Base-by-base conservation (phyloP, 37 sponge, comb jelly and placozoan genomes). In the Aplysina aerophoba region DNA sequence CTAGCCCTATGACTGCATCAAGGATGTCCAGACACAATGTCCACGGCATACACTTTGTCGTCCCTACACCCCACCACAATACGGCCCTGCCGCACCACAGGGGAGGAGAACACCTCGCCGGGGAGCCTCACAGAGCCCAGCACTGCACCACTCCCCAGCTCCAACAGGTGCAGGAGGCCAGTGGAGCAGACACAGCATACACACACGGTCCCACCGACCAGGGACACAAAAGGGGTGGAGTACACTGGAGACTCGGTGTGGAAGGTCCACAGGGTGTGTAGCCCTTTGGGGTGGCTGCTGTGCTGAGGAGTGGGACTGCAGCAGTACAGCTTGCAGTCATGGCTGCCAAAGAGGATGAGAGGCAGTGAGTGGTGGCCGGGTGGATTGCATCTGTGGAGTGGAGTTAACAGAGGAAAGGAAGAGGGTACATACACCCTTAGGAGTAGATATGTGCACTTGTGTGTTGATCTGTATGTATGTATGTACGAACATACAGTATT, bases 11-110 rank as follows among this genome's bases (percentile, higher is more conserved):
- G n/a, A n/a, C n/a, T n/a, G n/a, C n/a, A n/a, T n/a, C n/a, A n/a
- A n/a, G n/a, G n/a, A n/a, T n/a, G n/a, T n/a, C n/a, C n/a, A 44
- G 50, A 44, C 24, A 13, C 11, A 62, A 89, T 79, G 16, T 54
- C 56, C 11, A 93, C 36, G 59, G 93, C 86, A 77, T 96, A 91
- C 17, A 93, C 65, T 62, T 87, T 22, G 40, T 96, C 79, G 54
- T 96, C 93, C 15, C 97, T 63, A 44, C 97, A 94, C 21, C 97
- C 97, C 40, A 95, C 86, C 16, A 93, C 79, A 33, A 96, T 61
- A 14, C 55, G 60, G 79, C 55, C 66, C n/a, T 82, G 78, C 59
- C 85, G 41, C 4, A 75, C 53, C 13, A 94, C 95, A 44, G 97
- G 95, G 24, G 97, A 96, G 25, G 97, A 96, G 57, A 89, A 96